Conservation (phyloP, 37 sponge, comb jelly and placozoan species). For the Mnemiopsis leidyi region DNA sequence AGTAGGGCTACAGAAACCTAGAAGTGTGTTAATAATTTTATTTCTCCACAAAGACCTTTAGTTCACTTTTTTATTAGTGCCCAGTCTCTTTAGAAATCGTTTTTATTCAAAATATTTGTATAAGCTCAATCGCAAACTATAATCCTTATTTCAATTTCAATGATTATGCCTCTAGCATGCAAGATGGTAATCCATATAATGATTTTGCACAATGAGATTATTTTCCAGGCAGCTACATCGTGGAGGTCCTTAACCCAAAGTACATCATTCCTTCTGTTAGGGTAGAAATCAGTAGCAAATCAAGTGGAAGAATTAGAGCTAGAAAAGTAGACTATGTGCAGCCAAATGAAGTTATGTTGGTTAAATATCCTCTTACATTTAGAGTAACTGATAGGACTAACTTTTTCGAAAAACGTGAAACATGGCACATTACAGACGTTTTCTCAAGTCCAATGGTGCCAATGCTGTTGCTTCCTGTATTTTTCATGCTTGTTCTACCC, state of each 20-base stretch:
- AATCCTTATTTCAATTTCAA: no score
- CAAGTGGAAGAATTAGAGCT: conserved; percentile 80
- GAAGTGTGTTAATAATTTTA: no score
- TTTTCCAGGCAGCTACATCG: conserved; percentile 84
- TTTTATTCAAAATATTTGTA: no score
- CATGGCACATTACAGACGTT: conserved; percentile 74
- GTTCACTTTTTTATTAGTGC: no score
- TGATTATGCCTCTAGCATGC: no score
- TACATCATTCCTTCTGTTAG: conserved; percentile 79
- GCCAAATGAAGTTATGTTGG: conserved; percentile 66
- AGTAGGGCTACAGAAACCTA: no score
- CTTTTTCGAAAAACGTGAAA: conserved; percentile 89
- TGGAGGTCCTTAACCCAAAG: conserved; percentile 84
- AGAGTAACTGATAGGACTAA: conserved; percentile 69
- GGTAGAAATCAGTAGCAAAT: conserved; percentile 88
- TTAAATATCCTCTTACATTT: conserved; percentile 86
- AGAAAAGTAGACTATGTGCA: conserved; percentile 80
- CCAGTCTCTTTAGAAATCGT: no score
- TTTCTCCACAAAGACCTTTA: no score
- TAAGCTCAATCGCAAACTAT: no score
- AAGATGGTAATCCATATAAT: no score
- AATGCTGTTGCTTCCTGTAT: conserved; percentile 79
- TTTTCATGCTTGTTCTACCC: conserved; percentile 84
- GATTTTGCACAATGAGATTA: no score
- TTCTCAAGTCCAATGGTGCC: conserved; percentile 92